A percentile compares a stretch with the other conserved stretches of the same genome.
Conservation (phyloP, 2,113 vertebrate genomes). For the Xiphorhynchus elegans region DNA sequence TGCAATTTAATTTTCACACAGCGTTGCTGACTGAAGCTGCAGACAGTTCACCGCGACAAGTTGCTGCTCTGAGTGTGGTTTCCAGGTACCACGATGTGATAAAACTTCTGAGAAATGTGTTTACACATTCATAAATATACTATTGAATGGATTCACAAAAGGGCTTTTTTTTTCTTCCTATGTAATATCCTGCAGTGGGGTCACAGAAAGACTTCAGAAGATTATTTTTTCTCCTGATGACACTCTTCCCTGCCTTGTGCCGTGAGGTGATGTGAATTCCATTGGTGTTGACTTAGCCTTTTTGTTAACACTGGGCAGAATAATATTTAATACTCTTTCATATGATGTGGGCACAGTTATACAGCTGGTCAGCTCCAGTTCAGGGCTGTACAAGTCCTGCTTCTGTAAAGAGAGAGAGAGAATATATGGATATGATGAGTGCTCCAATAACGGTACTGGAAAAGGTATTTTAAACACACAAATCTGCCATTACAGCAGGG, state of each 20-base stretch:
- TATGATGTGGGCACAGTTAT: neutral
- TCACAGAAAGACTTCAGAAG: neutral
- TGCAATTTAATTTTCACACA: neutral
- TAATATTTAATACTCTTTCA: neutral
- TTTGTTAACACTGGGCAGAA: neutral
- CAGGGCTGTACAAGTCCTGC: neutral
- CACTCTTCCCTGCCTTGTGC: neutral
- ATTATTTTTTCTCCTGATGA: neutral
- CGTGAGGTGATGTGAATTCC: neutral
- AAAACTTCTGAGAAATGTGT: neutral
- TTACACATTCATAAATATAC: neutral
- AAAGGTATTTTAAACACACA: neutral
- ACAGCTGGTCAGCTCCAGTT: neutral
- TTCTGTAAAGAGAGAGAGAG: neutral
- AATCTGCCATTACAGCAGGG: neutral
- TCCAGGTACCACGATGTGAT: neutral
- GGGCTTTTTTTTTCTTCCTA: neutral
- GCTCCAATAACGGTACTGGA: neutral
- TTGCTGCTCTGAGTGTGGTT: neutral
- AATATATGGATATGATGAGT: neutral
- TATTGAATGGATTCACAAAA: neutral
- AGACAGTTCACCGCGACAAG: neutral
- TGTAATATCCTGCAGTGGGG: neutral
- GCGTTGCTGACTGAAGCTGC: neutral
- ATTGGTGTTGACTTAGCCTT: neutral